Evolutionary conservation across 2,888 invertebrate species (phyloP), one percentile per base, ranked within the genome.

Genomic region (Gortyna flavago): DNA sequence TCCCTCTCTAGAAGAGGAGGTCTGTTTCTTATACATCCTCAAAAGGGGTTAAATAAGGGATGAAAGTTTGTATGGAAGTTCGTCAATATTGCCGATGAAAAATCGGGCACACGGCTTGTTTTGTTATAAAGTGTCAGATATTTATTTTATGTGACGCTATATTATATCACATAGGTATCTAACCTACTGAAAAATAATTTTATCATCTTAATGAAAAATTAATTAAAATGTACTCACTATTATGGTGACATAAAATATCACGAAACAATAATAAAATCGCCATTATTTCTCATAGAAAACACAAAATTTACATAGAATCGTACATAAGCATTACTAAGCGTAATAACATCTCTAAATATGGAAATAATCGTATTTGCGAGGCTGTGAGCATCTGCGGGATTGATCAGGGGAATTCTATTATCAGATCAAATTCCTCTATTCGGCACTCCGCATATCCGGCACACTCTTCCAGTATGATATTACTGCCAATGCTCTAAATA

Each of bases 271-370:
- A 77, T 21, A 25, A 18, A 51, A 35, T 18, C 38, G 16, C 38
- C 44, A 80, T 77, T 48, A 18, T 77, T 66, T 0, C 16, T 68
- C n/a, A 35, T 6, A 62, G 6, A 62, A 72, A 77, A 77, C 11
- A 67, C 38, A 18, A 16, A 9, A 83, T 83, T 74, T 71, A 71
- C 80, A 80, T 79, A 83, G 65, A 75, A 80, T 65, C 29, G n/a
- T 32, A 71, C 64, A 32, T 65, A 80, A 75, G 80, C 18, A 72
- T 48, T 38, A 51, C 44, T 68, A 21, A 73, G 35, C 70, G 59
- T 78, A 73, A 83, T 75, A 78, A 75, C 67, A 70, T 71, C n/a
- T 29, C 66, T 73, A 61, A 76, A 71, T 83, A 85, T 87, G 80
- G 65, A 80, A 83, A 86, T 85, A 78, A 85, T 68, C 65, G 71